These are phyloP conservation scores for Macroglossus sobrinus DNA, from an alignment of 2,113 vertebrate genomes.

Conservation along the genomic window DNA sequence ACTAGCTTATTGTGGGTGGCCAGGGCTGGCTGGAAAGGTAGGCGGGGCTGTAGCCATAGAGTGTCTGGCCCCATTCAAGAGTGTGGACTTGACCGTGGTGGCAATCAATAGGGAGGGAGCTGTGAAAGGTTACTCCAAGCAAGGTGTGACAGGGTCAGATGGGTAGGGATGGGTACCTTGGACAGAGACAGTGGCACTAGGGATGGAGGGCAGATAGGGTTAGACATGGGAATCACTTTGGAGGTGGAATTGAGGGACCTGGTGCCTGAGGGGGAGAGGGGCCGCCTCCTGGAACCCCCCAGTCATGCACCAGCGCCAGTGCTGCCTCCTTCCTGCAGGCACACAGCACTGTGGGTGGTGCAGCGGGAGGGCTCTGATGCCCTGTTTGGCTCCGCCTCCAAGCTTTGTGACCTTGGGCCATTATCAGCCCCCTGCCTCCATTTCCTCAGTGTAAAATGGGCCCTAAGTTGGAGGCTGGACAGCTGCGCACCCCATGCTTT, in stretches of 20 bases:
- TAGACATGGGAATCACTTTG: neutral
- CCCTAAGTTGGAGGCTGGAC: neutral
- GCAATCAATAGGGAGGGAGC: neutral
- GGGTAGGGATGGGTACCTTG: neutral
- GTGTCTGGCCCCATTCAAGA: neutral
- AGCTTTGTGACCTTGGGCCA: neutral
- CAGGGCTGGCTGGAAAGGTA: neutral
- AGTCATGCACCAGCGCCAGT: rapidly evolving
- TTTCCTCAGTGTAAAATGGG: neutral
- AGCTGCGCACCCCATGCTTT: neutral
- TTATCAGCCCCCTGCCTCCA: neutral
- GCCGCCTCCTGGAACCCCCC: rapidly evolving
- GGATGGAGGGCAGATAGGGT: neutral
- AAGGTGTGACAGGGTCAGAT: neutral
- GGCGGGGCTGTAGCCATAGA: neutral
- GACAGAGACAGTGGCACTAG: neutral
- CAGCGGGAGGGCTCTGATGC: neutral
- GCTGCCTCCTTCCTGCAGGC: neutral
- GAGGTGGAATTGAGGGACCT: neutral
- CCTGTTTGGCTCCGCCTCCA: neutral
- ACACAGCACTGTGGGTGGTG: rapidly evolving
- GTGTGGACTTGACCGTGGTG: neutral
- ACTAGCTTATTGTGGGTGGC: neutral
- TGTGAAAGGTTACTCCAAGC: neutral
- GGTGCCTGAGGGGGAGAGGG: neutral